A percentile compares a stretch with the other conserved stretches of the same genome.
phyloP scores from a whole-genome alignment of 2,797 vertebrate genomes.

The Austrolebias charrua region DNA sequence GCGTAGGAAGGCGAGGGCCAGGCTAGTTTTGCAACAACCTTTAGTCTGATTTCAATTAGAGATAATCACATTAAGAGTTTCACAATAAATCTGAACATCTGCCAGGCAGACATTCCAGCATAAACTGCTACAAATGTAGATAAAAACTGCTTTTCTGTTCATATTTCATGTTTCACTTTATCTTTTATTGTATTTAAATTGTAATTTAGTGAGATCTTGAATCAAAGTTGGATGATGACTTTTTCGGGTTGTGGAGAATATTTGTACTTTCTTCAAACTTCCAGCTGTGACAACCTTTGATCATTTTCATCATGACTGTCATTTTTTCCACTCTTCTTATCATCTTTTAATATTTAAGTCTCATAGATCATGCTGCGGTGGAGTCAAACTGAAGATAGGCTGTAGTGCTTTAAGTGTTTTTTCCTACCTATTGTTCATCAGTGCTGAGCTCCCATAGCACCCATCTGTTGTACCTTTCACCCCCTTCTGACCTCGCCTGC shows the following conservation, averaged over 20 bases:
- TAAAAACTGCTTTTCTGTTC: slow-evolving; percentile 5
- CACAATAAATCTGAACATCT: slow-evolving; percentile 43
- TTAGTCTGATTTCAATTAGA: slow-evolving; percentile 51
- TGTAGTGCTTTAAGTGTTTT: background rate
- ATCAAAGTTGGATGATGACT: slow-evolving; percentile 35
- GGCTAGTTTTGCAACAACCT: too few relatives aligned
- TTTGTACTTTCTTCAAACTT: background rate
- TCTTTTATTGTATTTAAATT: slow-evolving; percentile 18
- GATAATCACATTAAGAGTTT: slow-evolving; percentile 43
- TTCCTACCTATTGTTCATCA: slow-evolving; percentile 44
- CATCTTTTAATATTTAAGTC: background rate
- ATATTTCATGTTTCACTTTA: slow-evolving; percentile 8
- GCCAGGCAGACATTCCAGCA: slow-evolving; percentile 27
- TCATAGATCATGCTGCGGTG: background rate
- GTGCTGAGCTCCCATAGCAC: slow-evolving; percentile 43
- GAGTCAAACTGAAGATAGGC: background rate
- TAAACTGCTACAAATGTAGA: slow-evolving; percentile 4
- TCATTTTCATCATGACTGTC: background rate
- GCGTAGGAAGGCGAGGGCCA: too few relatives aligned
- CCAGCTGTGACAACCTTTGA: background rate
- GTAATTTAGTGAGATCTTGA: slow-evolving; percentile 33
- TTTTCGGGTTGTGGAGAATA: slow-evolving; percentile 20
- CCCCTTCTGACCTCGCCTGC: slow-evolving; percentile 50
- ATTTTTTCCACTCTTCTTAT: background rate
- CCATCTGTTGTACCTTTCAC: slow-evolving; percentile 64